phyloP scores from a whole-genome alignment of 2,113 vertebrate genomes.

The Dissostichus mawsoni region DNA sequence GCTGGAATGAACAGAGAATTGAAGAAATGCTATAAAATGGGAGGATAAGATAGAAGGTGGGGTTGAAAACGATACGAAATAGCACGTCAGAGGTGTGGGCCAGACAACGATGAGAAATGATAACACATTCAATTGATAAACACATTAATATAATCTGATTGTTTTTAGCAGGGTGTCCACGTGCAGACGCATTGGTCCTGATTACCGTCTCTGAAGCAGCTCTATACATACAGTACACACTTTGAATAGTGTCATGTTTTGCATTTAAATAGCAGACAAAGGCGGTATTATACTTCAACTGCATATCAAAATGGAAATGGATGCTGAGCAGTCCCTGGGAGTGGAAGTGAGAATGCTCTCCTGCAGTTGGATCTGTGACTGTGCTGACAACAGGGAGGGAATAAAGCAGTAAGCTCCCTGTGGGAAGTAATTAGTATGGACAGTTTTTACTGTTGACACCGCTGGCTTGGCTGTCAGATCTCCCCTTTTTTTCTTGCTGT shows the following conservation, averaged over 20 bases:
- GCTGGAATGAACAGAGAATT: slow-evolving; percentile 44
- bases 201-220: slow-evolving; percentile 39
- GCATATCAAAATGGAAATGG: slow-evolving; percentile 60
- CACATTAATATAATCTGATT: slow-evolving; percentile 50
- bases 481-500: slow-evolving; percentile 56
- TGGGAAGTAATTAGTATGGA: slow-evolving; percentile 74
- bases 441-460: slow-evolving; percentile 67
- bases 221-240: neutral
- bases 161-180: slow-evolving; percentile 41
- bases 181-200: slow-evolving; percentile 36
- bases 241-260: slow-evolving; percentile 46
- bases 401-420: slow-evolving; percentile 56
- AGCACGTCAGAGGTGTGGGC: slow-evolving; percentile 19
- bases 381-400: slow-evolving; percentile 48
- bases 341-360: slow-evolving; percentile 22
- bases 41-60: slow-evolving; percentile 5
- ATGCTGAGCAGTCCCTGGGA: slow-evolving; percentile 39
- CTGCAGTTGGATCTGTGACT: slow-evolving; percentile 47
- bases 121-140: slow-evolving; percentile 62
- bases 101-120: slow-evolving; percentile 58
- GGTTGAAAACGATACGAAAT: slow-evolving; percentile 8
- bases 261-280: slow-evolving; percentile 65
- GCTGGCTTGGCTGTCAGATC: slow-evolving; percentile 61
- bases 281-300: slow-evolving; percentile 34
- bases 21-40: neutral